phyloP scores from a whole-genome alignment of 2,888 invertebrate species.

The Heliconius cydno region DNA sequence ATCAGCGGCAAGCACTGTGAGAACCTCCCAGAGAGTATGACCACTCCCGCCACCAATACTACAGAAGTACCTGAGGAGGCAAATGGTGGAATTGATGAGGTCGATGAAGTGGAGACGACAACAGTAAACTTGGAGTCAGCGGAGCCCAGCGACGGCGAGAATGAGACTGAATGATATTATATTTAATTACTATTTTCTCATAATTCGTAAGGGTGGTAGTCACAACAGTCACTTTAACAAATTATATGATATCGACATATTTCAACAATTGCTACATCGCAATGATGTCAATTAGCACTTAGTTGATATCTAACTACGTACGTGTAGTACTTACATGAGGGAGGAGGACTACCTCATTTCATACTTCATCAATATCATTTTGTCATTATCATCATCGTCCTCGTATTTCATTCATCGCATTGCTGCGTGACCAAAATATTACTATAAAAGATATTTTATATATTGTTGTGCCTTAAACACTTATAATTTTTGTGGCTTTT shows the following conservation, averaged over 20 bases:
- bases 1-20: conserved; percentile 91
- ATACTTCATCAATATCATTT: conserved; percentile 11
- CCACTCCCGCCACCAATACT: conserved; percentile 52
- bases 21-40: conserved; percentile 71
- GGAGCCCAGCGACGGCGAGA: conserved; percentile 58
- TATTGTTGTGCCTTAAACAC: neutral
- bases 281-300: neutral
- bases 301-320: neutral
- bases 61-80: conserved; percentile 45
- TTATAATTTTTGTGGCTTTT: neutral
- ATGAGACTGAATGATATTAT: conserved; percentile 62
- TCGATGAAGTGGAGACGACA: conserved; percentile 40
- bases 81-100: conserved; percentile 41
- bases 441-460: neutral
- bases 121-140: conserved; percentile 45
- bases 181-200: neutral
- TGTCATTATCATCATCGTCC: neutral
- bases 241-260: neutral
- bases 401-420: neutral
- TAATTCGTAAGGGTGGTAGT: neutral
- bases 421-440: neutral
- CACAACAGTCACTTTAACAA: neutral
- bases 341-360: neutral
- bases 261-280: neutral
- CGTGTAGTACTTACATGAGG: neutral